Conservation (phyloP, 2,797 vertebrate species). For the Amphiprion clarkii region DNA sequence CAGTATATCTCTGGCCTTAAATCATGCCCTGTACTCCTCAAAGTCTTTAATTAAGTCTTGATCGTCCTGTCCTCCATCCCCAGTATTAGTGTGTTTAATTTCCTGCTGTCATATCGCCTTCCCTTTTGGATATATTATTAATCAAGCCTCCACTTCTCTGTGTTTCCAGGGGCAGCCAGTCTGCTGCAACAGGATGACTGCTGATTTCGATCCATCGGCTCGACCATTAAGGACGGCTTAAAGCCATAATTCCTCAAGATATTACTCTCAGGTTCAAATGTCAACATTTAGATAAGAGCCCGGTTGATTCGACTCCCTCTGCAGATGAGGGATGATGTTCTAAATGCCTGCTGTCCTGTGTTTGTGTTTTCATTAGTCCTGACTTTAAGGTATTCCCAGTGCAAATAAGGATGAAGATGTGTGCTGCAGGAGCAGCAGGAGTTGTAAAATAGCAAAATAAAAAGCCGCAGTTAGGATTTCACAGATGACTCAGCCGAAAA, state of each 20-base stretch:
- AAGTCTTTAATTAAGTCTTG: constrained; percentile 87
- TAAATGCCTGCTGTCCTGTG: constrained; percentile 45
- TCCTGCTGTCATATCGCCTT: constrained; percentile 84
- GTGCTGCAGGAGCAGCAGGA: background rate
- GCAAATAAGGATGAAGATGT: constrained; percentile 29
- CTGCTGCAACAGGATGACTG: constrained; percentile 62
- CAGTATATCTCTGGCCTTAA: constrained; percentile 79
- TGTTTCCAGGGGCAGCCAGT: constrained; percentile 64
- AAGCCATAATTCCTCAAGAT: constrained; percentile 75
- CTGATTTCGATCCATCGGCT: constrained; percentile 69
- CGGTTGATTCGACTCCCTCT: constrained; percentile 44
- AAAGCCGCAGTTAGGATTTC: constrained; percentile 15
- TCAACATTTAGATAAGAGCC: constrained; percentile 80
- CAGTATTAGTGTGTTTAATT: constrained; percentile 87
- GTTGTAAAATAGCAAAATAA: constrained; percentile 36
- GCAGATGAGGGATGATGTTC: constrained; percentile 57
- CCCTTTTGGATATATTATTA: constrained; percentile 86
- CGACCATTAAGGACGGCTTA: constrained; percentile 73
- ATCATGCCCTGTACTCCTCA: constrained; percentile 77
- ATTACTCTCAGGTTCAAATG: constrained; percentile 78
- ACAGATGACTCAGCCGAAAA: constrained; percentile 45
- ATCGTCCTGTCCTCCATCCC: constrained; percentile 76
- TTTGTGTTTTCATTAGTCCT: constrained; percentile 64
- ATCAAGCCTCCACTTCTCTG: constrained; percentile 76
- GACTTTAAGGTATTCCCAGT: constrained; percentile 45